phyloP scores from a whole-genome alignment of 1,140 invertebrate species.

The Brachionus angularis region DNA sequence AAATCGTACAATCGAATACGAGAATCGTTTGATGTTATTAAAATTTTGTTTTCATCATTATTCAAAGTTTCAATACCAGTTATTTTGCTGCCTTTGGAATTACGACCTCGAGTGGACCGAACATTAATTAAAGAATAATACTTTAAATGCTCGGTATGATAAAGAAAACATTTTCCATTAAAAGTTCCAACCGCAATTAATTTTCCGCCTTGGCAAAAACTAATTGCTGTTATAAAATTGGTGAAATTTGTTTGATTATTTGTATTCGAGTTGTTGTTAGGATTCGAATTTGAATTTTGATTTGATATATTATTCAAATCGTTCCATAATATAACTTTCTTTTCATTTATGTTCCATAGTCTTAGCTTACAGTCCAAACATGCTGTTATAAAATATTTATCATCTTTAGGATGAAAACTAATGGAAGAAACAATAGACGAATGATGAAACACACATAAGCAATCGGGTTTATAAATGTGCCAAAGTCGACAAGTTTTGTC shows the following conservation, averaged over 20 bases:
- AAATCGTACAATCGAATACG: constrained; percentile 91
- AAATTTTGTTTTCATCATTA: constrained; percentile 55
- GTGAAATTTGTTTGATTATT: no score
- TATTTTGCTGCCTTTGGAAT: constrained; percentile 87
- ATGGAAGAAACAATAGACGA: constrained; percentile 98
- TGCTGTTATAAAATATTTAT: constrained; percentile 88
- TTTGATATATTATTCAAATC: constrained; percentile 65
- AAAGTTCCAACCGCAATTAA: constrained; percentile 93
- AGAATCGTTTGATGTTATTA: constrained; percentile 97
- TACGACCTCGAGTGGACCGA: constrained; percentile 84
- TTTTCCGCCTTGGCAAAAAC: constrained; percentile 93
- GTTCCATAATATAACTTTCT: constrained; percentile 67
- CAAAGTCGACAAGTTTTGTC: constrained; percentile 94
- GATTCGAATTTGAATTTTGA: constrained; percentile 60
- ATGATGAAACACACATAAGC: constrained; percentile 96
- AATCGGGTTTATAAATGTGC: constrained; percentile 93
- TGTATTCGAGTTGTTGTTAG: no score
- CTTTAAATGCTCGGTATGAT: constrained; percentile 89
- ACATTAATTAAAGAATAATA: constrained; percentile 97
- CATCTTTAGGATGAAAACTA: constrained; percentile 90
- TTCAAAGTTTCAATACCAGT: constrained; percentile 89
- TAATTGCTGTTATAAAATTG: constrained; percentile 92
- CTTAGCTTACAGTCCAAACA: constrained; percentile 92
- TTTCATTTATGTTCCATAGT: constrained; percentile 97
- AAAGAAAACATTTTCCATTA: constrained; percentile 95